Evolutionary conservation across 2,113 vertebrate genomes (phyloP).

Genomic region (Petrocephalus zakoni): DNA sequence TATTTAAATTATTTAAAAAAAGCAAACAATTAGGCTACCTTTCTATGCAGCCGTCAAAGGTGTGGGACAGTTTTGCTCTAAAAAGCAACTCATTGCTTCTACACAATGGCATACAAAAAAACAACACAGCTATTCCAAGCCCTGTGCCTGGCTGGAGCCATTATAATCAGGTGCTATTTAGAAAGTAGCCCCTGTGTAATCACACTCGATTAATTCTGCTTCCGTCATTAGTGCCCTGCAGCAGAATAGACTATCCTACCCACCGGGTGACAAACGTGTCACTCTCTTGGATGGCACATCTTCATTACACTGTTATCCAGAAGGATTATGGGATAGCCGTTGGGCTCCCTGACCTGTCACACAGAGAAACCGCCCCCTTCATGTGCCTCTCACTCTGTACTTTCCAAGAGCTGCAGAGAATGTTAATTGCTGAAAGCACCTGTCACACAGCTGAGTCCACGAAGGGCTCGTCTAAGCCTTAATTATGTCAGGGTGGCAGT

Average conservation of each 20-base stretch:
- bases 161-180: conserved; percentile 1
- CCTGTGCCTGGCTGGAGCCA: neutral
- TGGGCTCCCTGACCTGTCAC: neutral
- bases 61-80: neutral
- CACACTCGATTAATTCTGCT: neutral
- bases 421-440: neutral
- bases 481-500: conserved; percentile 16
- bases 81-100: neutral
- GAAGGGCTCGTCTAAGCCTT: conserved; percentile 6
- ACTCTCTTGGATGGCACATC: neutral
- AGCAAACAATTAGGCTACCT: neutral
- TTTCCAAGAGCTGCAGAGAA: neutral
- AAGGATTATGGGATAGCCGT: neutral
- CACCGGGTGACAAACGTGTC: neutral
- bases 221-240: neutral
- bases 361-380: neutral
- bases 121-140: neutral
- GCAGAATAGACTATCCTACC: neutral
- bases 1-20: neutral
- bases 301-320: neutral
- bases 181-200: neutral
- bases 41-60: neutral
- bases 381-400: neutral
- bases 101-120: neutral
- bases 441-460: conserved; percentile 6